A percentile compares a stretch with the other conserved stretches of the same genome.
phyloP scores from a whole-genome alignment of 2,113 vertebrate genomes.

The Octodon degus region DNA sequence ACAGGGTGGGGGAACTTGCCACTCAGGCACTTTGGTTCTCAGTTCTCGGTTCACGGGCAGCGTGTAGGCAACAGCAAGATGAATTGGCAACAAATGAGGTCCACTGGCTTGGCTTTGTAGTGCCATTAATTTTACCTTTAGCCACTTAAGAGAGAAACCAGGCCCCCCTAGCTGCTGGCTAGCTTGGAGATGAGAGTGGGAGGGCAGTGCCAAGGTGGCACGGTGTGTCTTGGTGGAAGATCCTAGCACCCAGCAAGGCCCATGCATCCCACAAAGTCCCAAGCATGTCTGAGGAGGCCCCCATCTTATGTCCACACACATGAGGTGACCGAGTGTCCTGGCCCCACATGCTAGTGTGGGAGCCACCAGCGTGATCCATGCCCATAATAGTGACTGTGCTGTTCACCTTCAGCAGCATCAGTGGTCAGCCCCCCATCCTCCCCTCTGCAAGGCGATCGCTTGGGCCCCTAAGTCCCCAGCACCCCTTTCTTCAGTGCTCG shows the following conservation, averaged over 20 bases:
- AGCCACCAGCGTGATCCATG: rapidly evolving
- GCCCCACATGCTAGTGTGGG: neutral
- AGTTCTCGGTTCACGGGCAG: neutral
- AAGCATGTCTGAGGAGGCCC: neutral
- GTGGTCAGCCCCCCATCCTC: neutral
- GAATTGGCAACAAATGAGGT: neutral
- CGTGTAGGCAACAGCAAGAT: neutral
- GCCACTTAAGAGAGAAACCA: neutral
- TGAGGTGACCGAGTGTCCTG: neutral
- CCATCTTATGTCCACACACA: neutral
- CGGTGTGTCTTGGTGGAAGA: neutral
- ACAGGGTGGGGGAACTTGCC: neutral
- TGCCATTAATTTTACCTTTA: neutral
- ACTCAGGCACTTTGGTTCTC: neutral
- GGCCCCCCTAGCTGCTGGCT: neutral
- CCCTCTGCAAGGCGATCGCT: constrained; percentile 64
- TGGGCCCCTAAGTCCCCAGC: constrained; percentile 49
- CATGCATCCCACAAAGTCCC: neutral
- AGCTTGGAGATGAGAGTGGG: neutral
- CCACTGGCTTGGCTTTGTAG: neutral
- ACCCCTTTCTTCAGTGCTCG: constrained; percentile 79
- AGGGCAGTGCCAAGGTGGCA: neutral
- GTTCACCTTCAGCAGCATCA: neutral
- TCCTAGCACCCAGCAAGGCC: neutral
- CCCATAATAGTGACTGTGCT: neutral